Base-by-base conservation (phyloP, 2,797 vertebrate species). In the Gambelia wislizenii region DNA sequence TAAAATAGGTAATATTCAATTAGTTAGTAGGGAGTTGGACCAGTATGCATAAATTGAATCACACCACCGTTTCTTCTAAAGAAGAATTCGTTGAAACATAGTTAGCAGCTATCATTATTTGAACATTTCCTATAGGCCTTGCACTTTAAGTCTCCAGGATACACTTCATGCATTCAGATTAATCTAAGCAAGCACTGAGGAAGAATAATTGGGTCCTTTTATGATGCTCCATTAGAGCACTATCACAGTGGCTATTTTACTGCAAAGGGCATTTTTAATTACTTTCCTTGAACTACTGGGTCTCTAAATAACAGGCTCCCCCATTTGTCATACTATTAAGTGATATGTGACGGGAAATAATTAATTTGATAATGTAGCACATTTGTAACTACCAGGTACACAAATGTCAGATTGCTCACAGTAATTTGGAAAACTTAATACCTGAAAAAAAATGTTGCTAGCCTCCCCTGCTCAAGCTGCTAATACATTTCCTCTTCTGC, bases 211-310 rank as follows among this genome's bases (percentile, higher is more conserved):
- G 74, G 36, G 56, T 14, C 33, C n/a, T 77, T 76, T 77, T 42
- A 67, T 44, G 7, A 16, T 61, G 79, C 30, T 67, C 64, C 39
- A 7, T 30, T 84, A 67, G 12, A 67, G 2, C 49, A 6, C 56
- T 64, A 44, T 74, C 42, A n/a, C 42, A 61, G 22, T 39, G 76
- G 75, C 76, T 59, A 22, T 70, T 56, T 84, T 44, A 54, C 70
- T 44, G 6, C 42, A 61, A 84, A 79, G 83, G 27, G 49, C 36
- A 69, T 70, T 36, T 84, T 67, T 78, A 89, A 49, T 89, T 80
- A 79, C 33, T 61, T 42, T 44, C 33, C 42, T 36, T 47, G 39
- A 80, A 33, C 30, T 80, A 42, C 54, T 30, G 70, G 67, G 42
- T 39, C 49, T 72, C 27, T 61, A 89, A 77, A 61, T 22, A 89